Conservation (phyloP, 2,113 vertebrate species). For the Salvelinus fontinalis region DNA sequence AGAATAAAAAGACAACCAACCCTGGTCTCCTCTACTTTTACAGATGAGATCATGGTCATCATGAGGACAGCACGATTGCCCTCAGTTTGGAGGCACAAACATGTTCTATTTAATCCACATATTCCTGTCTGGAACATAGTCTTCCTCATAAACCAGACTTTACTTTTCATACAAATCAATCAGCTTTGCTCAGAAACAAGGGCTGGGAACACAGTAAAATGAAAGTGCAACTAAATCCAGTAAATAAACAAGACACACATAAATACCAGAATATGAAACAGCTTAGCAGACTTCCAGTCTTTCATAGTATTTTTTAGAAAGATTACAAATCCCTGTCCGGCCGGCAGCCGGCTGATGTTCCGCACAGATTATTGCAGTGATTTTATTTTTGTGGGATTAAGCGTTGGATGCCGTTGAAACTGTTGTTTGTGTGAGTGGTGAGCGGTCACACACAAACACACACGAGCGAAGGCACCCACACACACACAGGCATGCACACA, state of each 20-base stretch:
- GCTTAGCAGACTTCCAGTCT: constrained; percentile 48
- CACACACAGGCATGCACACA: constrained; percentile 7
- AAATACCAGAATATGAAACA: constrained; percentile 31
- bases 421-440: constrained; percentile 24
- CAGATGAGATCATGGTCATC: constrained; percentile 15
- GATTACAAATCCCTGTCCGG: constrained; percentile 47
- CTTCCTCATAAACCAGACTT: constrained; percentile 44
- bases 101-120: constrained; percentile 53
- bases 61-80: constrained; percentile 32
- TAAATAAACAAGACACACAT: constrained; percentile 48
- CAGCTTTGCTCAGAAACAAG: constrained; percentile 35
- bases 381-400: constrained; percentile 61
- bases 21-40: no score
- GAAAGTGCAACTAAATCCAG: constrained; percentile 16
- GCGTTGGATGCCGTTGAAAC: background rate
- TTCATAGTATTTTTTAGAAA: constrained; percentile 53
- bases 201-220: background rate
- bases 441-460: background rate
- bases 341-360: constrained; percentile 29
- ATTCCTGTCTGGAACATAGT: constrained; percentile 57
- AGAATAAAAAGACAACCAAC: no score
- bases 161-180: constrained; percentile 40
- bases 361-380: constrained; percentile 35
- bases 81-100: constrained; percentile 20
- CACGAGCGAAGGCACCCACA: background rate